Evolutionary conservation across 2,797 vertebrate genomes (phyloP).

Genomic region (Pangasius krempfi): DNA sequence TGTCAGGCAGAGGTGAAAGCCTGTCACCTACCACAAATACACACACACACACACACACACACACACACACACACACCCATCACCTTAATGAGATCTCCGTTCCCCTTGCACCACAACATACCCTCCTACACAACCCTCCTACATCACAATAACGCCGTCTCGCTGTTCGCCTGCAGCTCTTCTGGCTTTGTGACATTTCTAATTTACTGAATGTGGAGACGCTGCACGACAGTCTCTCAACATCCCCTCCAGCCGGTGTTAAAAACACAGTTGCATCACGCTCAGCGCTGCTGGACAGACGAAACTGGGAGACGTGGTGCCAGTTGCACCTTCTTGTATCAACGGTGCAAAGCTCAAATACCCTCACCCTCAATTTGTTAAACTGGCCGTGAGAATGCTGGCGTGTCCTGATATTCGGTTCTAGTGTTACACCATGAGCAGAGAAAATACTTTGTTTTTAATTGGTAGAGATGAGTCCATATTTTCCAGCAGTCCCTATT

Average conservation of each 20-base stretch:
- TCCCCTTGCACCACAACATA: constrained; percentile 29
- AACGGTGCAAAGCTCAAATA: not conserved
- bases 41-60: constrained; percentile 26
- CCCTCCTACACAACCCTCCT: constrained; percentile 40
- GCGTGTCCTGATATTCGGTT: no score
- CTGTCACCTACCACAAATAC: constrained; percentile 54
- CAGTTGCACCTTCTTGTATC: not conserved
- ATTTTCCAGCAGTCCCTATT: not conserved
- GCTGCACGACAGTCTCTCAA: constrained; percentile 53
- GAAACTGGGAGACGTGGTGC: not conserved
- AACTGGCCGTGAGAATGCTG: not conserved
- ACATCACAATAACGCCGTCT: constrained; percentile 63
- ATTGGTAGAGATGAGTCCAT: not conserved
- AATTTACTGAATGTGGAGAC: constrained; percentile 60
- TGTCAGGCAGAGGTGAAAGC: constrained; percentile 56
- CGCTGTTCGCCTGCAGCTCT: constrained; percentile 58
- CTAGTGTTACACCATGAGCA: not conserved
- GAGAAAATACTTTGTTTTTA: no score
- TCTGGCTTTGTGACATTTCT: constrained; percentile 68
- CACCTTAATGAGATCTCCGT: constrained; percentile 59
- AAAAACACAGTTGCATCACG: constrained; percentile 64
- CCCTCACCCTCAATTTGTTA: not conserved
- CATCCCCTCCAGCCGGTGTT: constrained; percentile 65
- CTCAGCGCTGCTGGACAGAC: not conserved
- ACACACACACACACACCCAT: constrained; percentile 45